These are phyloP conservation scores for Mallotus villosus DNA, from an alignment of 2,797 vertebrate genomes.

Conservation along the genomic window DNA sequence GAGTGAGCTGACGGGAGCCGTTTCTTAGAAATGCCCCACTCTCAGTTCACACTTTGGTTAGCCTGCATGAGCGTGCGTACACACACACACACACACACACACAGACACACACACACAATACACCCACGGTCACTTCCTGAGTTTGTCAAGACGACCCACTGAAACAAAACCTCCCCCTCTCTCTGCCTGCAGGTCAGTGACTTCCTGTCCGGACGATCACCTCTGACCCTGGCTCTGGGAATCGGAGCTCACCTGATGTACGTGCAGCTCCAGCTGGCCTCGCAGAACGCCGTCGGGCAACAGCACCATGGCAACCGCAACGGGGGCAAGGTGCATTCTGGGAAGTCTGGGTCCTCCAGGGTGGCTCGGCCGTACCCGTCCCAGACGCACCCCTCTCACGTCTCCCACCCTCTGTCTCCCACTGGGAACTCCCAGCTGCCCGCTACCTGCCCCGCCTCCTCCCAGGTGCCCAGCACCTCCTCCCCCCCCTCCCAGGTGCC, in stretches of 20 bases:
- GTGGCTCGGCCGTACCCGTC: constrained; percentile 51
- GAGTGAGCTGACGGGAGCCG: constrained; percentile 21
- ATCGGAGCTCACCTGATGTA: constrained; percentile 92
- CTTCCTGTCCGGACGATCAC: constrained; percentile 88
- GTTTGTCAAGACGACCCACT: not conserved
- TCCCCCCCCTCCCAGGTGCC: constrained; percentile 29
- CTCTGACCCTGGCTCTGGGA: constrained; percentile 86
- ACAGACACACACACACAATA: not conserved
- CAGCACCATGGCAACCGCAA: constrained; percentile 44
- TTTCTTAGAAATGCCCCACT: constrained; percentile 44
- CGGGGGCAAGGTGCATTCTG: constrained; percentile 19
- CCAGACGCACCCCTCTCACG: constrained; percentile 14
- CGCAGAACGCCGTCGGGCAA: constrained; percentile 74
- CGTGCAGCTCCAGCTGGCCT: constrained; percentile 90
- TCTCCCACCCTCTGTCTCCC: not conserved
- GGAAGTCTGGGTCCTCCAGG: constrained; percentile 32
- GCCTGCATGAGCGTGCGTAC: not conserved
- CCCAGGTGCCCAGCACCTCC: constrained; percentile 37
- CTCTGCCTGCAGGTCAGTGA: constrained; percentile 84
- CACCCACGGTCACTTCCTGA: constrained; percentile 21
- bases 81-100: not conserved
- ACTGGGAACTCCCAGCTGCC: constrained; percentile 31
- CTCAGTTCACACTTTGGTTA: constrained; percentile 22
- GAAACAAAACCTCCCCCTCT: constrained; percentile 38
- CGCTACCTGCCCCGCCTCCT: constrained; percentile 23